A percentile compares a stretch with the other conserved stretches of the same genome.
Conservation (phyloP, 2,888 invertebrate genomes). For the Eueremaeus valkanovi region DNA sequence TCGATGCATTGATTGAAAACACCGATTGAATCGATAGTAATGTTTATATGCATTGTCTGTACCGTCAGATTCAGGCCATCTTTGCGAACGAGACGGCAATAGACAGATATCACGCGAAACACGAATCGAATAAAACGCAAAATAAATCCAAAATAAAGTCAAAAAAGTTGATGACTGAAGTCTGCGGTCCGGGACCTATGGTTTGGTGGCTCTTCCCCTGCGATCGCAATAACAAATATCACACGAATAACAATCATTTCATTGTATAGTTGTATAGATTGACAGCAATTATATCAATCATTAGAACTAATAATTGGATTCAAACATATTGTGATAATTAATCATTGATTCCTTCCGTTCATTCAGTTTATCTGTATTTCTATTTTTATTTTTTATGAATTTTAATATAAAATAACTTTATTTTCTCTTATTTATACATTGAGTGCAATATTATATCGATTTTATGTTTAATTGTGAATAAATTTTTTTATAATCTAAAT, state of each 20-base stretch:
- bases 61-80: constrained; percentile 45
- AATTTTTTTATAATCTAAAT: too few relatives aligned
- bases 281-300: constrained; percentile 1
- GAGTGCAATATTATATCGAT: too few relatives aligned
- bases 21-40: too few relatives aligned
- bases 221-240: constrained; percentile 5
- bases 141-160: not conserved
- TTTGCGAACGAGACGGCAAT: constrained; percentile 45
- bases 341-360: not conserved
- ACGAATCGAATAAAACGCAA: not conserved
- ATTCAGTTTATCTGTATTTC: not conserved
- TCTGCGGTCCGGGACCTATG: constrained; percentile 32
- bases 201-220: constrained; percentile 36
- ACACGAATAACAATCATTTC: constrained; percentile 13
- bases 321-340: constrained; percentile 12
- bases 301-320: too few relatives aligned
- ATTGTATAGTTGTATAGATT: not conserved
- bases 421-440: too few relatives aligned
- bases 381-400: too few relatives aligned
- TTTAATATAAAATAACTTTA: too few relatives aligned
- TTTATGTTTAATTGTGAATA: too few relatives aligned
- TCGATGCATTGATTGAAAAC: constrained; percentile 29
- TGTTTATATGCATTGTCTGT: too few relatives aligned
- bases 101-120: constrained; percentile 30
- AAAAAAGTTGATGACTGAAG: constrained; percentile 17